Base-by-base conservation (phyloP, 1,140 invertebrate genomes). In the Capitella teleta region DNA sequence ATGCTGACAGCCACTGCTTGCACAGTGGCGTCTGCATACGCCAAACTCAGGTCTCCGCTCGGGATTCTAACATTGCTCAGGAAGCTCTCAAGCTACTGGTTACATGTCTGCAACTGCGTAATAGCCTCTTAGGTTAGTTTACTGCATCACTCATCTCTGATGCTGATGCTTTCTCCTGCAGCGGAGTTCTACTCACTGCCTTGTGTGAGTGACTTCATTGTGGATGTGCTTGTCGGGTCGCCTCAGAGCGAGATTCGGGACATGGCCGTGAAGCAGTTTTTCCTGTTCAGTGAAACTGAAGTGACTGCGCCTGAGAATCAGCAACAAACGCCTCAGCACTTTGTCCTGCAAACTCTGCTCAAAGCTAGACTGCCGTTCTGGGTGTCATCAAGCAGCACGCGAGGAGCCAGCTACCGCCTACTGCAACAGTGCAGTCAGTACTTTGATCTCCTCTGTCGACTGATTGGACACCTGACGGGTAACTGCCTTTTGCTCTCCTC, bases 361-460 rank as follows among this genome's bases (percentile, higher is more conserved):
- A 74, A 75, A 51, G 74, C 76, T 46, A 71, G 69, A n/a, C 66
- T 78, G n/a, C 77, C 77, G 4, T 67, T 78, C 50, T 78, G 77
- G 77, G 73, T 78, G 18, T 62, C 75, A 3, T 75, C 75, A 4
- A 67, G 68, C 42, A 63, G 61, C 23, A 67, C 73, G 6, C 59
- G 77, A 24, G 72, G 74, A 10, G 66, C 73, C 47, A 76, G 67
- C 49, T 74, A 75, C 46, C 70, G 65, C 40, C 57, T 77, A 4
- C 57, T 77, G 25, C 58, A 56, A 36, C 76, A 78, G 54, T 77
- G 76, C 56, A 63, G 62, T 8, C 71, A 78, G 57, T 78, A 77
- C 57, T 78, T 78, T 70, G 71, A 75, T 49, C 63, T 78, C 19
- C 55, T 70, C 19, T 76, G 74, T 57, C 58, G 61, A 54, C 59